phyloP scores from a whole-genome alignment of 2,797 vertebrate genomes.

The Halcyon leucocephala region DNA sequence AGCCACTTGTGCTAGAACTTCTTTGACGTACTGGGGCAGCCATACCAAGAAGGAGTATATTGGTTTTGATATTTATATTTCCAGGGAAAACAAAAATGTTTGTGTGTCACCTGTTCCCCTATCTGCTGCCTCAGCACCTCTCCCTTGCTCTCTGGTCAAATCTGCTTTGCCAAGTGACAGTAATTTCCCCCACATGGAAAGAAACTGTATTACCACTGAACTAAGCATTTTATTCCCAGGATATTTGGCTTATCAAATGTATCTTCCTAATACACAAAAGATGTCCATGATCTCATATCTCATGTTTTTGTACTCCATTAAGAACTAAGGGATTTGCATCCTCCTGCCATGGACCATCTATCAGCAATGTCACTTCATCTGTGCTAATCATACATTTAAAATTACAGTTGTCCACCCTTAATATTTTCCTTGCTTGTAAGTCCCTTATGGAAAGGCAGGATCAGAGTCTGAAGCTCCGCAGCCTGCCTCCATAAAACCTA shows the following conservation, averaged over 20 bases:
- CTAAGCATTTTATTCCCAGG: background rate
- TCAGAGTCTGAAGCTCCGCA: background rate
- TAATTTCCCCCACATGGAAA: slow-evolving; percentile 6
- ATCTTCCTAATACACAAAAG: background rate
- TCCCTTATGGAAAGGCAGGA: background rate
- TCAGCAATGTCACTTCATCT: background rate
- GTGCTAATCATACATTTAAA: background rate
- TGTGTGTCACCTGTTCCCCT: background rate
- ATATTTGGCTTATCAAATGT: background rate
- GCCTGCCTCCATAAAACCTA: background rate
- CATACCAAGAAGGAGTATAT: background rate
- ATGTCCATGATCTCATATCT: background rate
- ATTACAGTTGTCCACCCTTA: background rate
- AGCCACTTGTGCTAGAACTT: background rate
- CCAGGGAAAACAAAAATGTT: background rate
- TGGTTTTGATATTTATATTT: background rate
- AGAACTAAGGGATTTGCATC: background rate
- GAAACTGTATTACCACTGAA: background rate
- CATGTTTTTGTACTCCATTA: background rate
- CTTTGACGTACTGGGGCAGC: background rate
- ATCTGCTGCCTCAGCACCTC: slow-evolving; percentile 25
- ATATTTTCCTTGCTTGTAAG: background rate
- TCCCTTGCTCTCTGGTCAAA: background rate
- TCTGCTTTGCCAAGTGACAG: background rate
- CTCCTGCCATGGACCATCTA: background rate